Conservation (phyloP, 2,888 invertebrate species). For the Papilio demoleus region DNA sequence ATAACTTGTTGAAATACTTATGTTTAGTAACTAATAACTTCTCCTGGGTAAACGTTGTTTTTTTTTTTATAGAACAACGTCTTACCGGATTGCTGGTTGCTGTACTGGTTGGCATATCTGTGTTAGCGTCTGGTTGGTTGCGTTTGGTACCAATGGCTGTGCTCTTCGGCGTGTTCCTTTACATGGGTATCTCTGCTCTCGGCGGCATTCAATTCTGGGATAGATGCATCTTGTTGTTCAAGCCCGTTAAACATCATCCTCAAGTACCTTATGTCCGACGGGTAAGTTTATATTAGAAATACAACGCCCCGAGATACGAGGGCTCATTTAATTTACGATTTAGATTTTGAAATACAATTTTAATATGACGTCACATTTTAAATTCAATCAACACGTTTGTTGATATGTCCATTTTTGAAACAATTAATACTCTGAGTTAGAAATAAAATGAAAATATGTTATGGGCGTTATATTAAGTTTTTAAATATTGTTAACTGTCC, state of each 20-base stretch:
- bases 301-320: too few relatives aligned
- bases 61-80: conserved; percentile 87
- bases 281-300: too few relatives aligned
- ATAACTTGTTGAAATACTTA: background rate
- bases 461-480: too few relatives aligned
- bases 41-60: background rate
- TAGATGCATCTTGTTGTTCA: conserved; percentile 92
- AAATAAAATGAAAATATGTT: too few relatives aligned
- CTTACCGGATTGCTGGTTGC: conserved; percentile 92
- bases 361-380: too few relatives aligned
- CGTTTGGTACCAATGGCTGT: conserved; percentile 97
- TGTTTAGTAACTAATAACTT: background rate
- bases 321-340: too few relatives aligned
- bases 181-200: conserved; percentile 97
- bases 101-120: conserved; percentile 91
- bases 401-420: too few relatives aligned
- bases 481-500: too few relatives aligned
- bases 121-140: conserved; percentile 91
- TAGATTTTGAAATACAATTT: too few relatives aligned
- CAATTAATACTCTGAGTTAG: too few relatives aligned
- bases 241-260: conserved; percentile 98
- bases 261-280: conserved; percentile 94
- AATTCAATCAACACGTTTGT: too few relatives aligned
- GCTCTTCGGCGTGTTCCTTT: conserved; percentile 97
- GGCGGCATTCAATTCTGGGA: conserved; percentile 98